Base-by-base conservation (phyloP, 2,797 vertebrate species). In the Gouania willdenowi region DNA sequence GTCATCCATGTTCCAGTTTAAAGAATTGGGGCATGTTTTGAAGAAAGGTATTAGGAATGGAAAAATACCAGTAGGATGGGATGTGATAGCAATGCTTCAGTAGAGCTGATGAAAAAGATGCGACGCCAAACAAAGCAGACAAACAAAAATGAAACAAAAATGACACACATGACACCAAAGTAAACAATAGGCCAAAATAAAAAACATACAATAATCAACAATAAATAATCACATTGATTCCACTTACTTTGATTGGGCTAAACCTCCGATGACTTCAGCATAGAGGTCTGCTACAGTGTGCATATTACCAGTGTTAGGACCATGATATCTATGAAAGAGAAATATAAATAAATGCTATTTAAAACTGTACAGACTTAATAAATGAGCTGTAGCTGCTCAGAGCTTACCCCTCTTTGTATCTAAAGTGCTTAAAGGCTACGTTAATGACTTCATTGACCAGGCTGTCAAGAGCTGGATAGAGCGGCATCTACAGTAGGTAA, bases 271-370 rank as follows among this genome's bases (percentile, higher is more conserved):
- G 65, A 98, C 94, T 87, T 98, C 96, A 31, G 96, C 96, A 56
- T 98, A 98, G 15, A 98, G 89, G 81, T 98, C 95, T n/a, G 95
- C 94, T 73, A 97, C 94, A 62, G 95, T 96, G 81, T 98, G 95
- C 94, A 98, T 97, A 82, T 98, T 98, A 82, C 92, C 92, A 87
- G 94, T 98, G 90, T 98, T 98, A 35, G 94, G 96, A 84, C 95
- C 95, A 47, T 95, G 92, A 80, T 98, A 98, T 74, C 96, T 98
- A 76, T 10, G 16, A 6, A 11, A 11, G n/a, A 1, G 19, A 10
- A 10, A 10, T 10, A 10, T n/a, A n/a, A n/a, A 10, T 10, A 10
- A 10, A 10, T n/a, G n/a, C n/a, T 20, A 19, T 4, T 11, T 11
- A 2, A 9, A 40, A 23, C 1, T 17, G 6, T 5, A 1, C 54